A percentile compares a stretch with the other conserved stretches of the same genome.
Conservation (phyloP, 2,888 invertebrate genomes). For the Punctoribates punctum region DNA sequence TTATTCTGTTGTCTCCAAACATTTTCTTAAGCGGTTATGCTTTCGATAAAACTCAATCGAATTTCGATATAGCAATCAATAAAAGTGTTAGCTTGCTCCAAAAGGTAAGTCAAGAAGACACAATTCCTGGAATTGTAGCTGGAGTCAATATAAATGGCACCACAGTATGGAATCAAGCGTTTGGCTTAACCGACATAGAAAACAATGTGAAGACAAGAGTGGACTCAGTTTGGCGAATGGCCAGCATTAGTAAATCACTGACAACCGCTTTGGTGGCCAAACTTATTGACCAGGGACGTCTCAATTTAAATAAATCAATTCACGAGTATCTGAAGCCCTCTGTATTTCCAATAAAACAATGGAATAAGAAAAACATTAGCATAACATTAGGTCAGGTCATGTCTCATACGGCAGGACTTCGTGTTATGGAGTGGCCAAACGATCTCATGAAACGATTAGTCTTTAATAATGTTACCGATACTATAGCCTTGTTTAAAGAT, state of each 20-base stretch:
- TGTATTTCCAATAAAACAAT: slow-evolving; percentile 58
- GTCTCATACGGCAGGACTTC: neutral
- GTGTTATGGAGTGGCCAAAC: neutral
- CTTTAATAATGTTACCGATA: slow-evolving; percentile 52
- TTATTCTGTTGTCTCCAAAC: too few relatives aligned
- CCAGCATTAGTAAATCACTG: slow-evolving; percentile 49
- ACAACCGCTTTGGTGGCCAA: slow-evolving; percentile 59
- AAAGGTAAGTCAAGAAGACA: too few relatives aligned
- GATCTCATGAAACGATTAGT: neutral
- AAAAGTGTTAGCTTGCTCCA: too few relatives aligned
- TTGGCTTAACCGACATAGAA: slow-evolving; percentile 34
- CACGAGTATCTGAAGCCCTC: slow-evolving; percentile 56
- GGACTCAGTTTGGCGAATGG: slow-evolving; percentile 24
- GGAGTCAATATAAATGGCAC: slow-evolving; percentile 48
- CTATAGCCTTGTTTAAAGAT: slow-evolving; percentile 53
- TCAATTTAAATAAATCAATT: slow-evolving; percentile 59
- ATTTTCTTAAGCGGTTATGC: too few relatives aligned
- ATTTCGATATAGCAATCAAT: too few relatives aligned
- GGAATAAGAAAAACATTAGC: slow-evolving; percentile 51
- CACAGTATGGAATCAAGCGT: neutral
- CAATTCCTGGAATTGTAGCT: too few relatives aligned
- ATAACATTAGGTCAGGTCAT: slow-evolving; percentile 36
- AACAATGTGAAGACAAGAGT: neutral
- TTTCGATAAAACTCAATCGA: too few relatives aligned
- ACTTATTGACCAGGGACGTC: slow-evolving; percentile 56